Evolutionary conservation across 2,888 invertebrate genomes (phyloP).

Genomic region (Monoplex corrugatus): DNA sequence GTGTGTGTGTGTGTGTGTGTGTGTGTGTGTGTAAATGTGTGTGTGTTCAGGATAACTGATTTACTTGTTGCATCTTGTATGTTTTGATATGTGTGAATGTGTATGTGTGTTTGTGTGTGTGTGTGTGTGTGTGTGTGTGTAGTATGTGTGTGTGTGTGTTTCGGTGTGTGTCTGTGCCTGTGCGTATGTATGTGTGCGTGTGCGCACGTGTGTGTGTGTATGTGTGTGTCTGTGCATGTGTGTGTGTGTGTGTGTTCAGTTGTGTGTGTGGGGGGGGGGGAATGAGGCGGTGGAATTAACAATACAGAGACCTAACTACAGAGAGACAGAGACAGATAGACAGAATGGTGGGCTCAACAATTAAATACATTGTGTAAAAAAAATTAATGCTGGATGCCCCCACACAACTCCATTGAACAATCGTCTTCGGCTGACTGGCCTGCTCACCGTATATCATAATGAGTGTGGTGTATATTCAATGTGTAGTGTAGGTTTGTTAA

Average conservation of each 20-base stretch:
- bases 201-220: neutral
- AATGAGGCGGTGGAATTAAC: neutral
- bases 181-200: neutral
- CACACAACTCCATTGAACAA: too few species aligned
- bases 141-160: neutral
- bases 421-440: too few species aligned
- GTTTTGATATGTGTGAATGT: too few species aligned
- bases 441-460: too few species aligned
- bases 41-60: too few species aligned
- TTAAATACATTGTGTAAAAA: neutral
- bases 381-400: neutral
- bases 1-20: neutral
- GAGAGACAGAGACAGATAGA: too few species aligned
- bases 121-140: too few species aligned
- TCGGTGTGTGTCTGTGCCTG: neutral
- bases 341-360: neutral
- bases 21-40: conserved; percentile 31
- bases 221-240: neutral
- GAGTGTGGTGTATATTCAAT: too few species aligned
- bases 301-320: neutral
- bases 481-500: too few species aligned
- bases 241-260: neutral
- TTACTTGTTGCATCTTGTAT: too few species aligned
- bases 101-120: too few species aligned
- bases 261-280: neutral